A percentile compares a stretch with the other conserved stretches of the same genome.
phyloP scores from a whole-genome alignment of 2,797 vertebrate species.

The Dryobates pubescens region DNA sequence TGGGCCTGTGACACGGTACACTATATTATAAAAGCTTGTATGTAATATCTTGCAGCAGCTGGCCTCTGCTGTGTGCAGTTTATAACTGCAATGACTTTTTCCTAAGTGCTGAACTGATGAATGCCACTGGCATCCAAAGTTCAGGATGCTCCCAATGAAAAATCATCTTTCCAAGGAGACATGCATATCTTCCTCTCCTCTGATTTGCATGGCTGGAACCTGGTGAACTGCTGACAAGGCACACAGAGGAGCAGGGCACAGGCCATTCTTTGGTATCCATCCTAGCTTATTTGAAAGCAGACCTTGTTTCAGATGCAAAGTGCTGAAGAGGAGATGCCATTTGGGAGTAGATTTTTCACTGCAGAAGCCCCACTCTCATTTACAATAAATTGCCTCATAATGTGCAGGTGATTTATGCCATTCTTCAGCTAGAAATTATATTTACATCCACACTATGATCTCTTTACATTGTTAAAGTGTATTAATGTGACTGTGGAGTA shows the following conservation, averaged over 20 bases:
- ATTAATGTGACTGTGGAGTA: background rate
- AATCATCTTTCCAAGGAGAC: background rate
- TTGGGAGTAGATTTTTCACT: conserved; percentile 16
- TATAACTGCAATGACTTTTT: background rate
- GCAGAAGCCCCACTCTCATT: background rate
- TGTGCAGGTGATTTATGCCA: background rate
- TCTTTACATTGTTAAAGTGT: background rate
- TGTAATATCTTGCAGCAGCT: background rate
- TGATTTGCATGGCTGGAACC: background rate
- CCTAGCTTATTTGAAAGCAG: background rate
- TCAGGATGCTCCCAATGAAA: conserved; percentile 49
- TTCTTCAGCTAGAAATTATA: conserved; percentile 14
- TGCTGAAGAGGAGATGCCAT: background rate
- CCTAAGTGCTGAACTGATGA: background rate
- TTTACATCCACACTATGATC: background rate
- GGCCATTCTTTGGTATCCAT: background rate
- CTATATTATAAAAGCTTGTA: background rate
- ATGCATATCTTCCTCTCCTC: background rate
- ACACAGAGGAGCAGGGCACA: background rate
- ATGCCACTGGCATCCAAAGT: background rate
- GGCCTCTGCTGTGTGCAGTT: background rate
- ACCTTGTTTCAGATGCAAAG: background rate
- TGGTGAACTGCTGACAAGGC: background rate
- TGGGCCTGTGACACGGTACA: background rate
- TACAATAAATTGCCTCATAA: background rate